These are phyloP conservation scores for Vanessa tameamea DNA, from an alignment of 1,140 invertebrate species.

Conservation along the genomic window DNA sequence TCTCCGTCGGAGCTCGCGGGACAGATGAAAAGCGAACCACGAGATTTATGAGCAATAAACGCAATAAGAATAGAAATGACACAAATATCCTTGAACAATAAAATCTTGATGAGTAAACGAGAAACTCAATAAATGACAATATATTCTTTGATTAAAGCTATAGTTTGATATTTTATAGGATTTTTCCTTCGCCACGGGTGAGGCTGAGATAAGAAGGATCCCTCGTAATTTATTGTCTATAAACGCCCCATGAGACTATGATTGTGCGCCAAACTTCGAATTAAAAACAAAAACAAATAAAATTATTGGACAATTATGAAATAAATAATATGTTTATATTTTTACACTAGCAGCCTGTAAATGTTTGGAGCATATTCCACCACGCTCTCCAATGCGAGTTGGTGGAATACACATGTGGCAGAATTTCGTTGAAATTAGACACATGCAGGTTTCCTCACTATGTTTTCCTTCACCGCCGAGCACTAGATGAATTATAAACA, in stretches of 20 bases:
- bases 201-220: constrained; percentile 43
- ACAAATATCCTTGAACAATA: not conserved
- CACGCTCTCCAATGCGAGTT: too few relatives aligned
- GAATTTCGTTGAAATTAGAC: too few relatives aligned
- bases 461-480: too few relatives aligned
- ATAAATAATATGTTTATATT: too few relatives aligned
- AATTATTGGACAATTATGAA: too few relatives aligned
- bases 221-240: constrained; percentile 51
- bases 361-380: too few relatives aligned
- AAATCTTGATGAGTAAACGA: not conserved
- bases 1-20: not conserved
- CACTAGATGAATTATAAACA: too few relatives aligned
- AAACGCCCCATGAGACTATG: constrained; percentile 39
- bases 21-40: constrained; percentile 5
- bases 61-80: not conserved
- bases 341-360: too few relatives aligned
- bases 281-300: not conserved
- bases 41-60: constrained; percentile 18
- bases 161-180: constrained; percentile 20
- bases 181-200: constrained; percentile 9
- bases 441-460: too few relatives aligned
- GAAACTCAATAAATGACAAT: not conserved
- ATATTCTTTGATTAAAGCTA: constrained; percentile 22
- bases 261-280: not conserved
- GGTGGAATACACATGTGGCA: too few relatives aligned